Conservation (phyloP, 1,140 invertebrate species). For the Scaptodrosophila lebanonensis region DNA sequence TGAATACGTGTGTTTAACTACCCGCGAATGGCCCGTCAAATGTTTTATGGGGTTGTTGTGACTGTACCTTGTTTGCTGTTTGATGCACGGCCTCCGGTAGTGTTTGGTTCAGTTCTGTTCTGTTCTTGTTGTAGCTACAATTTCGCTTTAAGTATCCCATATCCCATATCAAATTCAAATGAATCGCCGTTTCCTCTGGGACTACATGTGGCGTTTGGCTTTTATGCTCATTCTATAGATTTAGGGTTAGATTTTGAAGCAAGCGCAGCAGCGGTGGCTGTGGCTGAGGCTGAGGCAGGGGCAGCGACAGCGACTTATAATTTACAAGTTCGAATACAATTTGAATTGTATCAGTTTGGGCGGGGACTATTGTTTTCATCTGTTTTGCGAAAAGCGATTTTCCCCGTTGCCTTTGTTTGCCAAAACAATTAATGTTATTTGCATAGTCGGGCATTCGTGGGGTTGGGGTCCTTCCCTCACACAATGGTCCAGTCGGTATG, state of each 20-base stretch:
- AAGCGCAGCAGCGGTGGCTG: too few species aligned
- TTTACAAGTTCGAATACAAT: conserved; percentile 43
- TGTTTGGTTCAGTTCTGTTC: too few species aligned
- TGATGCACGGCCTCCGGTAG: too few species aligned
- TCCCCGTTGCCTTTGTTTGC: conserved; percentile 55
- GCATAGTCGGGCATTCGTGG: conserved; percentile 63
- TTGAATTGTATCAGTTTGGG: conserved; percentile 48
- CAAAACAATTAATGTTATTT: conserved; percentile 74
- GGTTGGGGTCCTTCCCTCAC: conserved; percentile 24
- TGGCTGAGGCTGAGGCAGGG: too few species aligned
- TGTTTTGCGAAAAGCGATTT: conserved; percentile 41
- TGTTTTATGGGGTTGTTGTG: conserved; percentile 57
- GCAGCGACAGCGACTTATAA: conserved; percentile 43
- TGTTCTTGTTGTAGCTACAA: too few species aligned
- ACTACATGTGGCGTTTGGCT: conserved; percentile 40
- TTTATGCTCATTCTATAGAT: conserved; percentile 33
- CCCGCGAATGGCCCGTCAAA: conserved; percentile 36
- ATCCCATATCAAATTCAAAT: conserved; percentile 70
- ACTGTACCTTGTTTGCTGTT: conserved; percentile 12
- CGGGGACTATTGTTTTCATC: conserved; percentile 35
- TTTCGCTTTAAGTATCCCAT: conserved; percentile 55
- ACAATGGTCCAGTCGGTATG: conserved; percentile 39
- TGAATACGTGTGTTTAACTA: conserved; percentile 32
- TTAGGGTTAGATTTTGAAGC: conserved; percentile 61
- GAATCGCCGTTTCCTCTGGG: conserved; percentile 45